Percentiles rank a stretch among this genome's conserved stretches.
Evolutionary conservation across 2,113 vertebrate species (phyloP).

Genomic region (Ploceus nigricollis): DNA sequence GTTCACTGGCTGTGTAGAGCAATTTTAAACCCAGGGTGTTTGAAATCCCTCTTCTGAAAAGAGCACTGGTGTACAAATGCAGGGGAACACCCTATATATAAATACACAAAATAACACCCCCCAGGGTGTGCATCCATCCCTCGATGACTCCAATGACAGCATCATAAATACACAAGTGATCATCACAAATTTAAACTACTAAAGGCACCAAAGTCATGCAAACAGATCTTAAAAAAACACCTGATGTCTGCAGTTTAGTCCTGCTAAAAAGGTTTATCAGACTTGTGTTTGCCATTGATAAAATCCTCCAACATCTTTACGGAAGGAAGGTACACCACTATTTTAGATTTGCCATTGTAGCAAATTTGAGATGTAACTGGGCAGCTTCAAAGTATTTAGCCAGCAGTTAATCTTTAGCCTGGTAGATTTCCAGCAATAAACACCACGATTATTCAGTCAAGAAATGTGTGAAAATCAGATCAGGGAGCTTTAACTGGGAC

Average conservation of each 20-base stretch:
- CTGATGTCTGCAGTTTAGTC: not conserved
- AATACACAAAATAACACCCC: not conserved
- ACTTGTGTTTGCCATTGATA: not conserved
- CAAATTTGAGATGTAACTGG: not conserved
- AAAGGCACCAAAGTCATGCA: not conserved
- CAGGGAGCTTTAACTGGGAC: not conserved
- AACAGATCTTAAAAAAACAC: not conserved
- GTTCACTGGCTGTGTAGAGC: not conserved
- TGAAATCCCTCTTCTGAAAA: not conserved
- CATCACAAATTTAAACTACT: not conserved
- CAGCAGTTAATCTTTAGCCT: not conserved
- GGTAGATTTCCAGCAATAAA: not conserved
- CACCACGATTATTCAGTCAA: not conserved
- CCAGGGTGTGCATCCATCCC: not conserved
- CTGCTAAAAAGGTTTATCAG: not conserved
- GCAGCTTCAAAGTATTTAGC: constrained; percentile 8
- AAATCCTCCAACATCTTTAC: not conserved
- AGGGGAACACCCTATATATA: not conserved
- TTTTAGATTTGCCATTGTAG: not conserved
- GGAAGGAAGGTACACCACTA: not conserved
- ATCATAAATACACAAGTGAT: not conserved
- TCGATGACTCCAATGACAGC: not conserved
- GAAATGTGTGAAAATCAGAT: constrained; percentile 11
- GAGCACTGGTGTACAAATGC: not conserved
- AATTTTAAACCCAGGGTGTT: not conserved